These are phyloP conservation scores for Drosophila seguyi DNA, from an alignment of 1,140 invertebrate species.

Conservation along the genomic window DNA sequence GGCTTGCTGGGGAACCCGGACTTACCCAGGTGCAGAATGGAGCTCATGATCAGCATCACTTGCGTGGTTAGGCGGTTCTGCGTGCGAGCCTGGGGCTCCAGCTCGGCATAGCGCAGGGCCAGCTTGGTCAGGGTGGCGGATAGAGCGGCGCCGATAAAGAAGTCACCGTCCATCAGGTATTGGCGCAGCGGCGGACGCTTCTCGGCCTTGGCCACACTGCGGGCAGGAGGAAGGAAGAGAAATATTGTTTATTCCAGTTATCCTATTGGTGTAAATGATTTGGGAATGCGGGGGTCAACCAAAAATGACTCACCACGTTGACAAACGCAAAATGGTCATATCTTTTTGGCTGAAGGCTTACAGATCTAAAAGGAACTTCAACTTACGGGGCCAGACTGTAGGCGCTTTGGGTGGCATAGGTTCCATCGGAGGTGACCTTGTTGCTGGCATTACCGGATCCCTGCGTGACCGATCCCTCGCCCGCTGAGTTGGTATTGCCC, in stretches of 20 bases:
- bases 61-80: constrained; percentile 91
- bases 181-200: constrained; percentile 92
- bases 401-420: constrained; percentile 98
- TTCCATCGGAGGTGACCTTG: constrained; percentile 98
- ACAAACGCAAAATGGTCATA: background rate
- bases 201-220: constrained; percentile 88
- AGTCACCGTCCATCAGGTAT: constrained; percentile 97
- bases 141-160: constrained; percentile 97
- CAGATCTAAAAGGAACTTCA: background rate
- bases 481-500: background rate
- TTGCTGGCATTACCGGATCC: constrained; percentile 52
- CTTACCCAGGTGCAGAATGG: constrained; percentile 94
- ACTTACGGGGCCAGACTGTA: constrained; percentile 92
- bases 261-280: background rate
- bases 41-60: constrained; percentile 95
- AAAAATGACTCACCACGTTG: background rate
- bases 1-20: constrained; percentile 89
- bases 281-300: background rate
- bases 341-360: background rate
- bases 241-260: background rate
- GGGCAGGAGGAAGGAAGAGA: background rate
- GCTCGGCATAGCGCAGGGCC: constrained; percentile 88
- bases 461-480: constrained; percentile 35
- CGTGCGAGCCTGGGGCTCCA: constrained; percentile 77
- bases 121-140: constrained; percentile 97